A percentile compares a stretch with the other conserved stretches of the same genome.
Conservation (phyloP, 2,797 vertebrate species). For the Crocidura indochinensis region DNA sequence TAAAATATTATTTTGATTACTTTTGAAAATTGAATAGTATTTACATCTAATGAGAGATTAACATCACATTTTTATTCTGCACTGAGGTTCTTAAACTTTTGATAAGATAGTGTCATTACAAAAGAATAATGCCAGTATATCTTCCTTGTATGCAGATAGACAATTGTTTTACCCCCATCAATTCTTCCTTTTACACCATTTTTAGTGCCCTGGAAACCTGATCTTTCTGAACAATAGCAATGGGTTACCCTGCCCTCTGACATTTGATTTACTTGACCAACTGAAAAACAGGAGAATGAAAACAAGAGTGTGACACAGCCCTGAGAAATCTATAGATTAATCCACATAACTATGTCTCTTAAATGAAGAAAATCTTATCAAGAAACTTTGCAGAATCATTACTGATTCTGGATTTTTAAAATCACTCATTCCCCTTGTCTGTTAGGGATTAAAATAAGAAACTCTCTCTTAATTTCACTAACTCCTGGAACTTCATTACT, state of each 20-base stretch:
- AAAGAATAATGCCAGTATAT: not conserved
- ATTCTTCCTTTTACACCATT: not conserved
- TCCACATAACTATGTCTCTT: not conserved
- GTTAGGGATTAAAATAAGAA: not conserved
- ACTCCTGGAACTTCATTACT: constrained; percentile 47
- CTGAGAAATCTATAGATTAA: not conserved
- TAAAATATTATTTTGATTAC: not conserved
- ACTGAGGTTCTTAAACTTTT: constrained; percentile 27
- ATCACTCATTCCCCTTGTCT: not conserved
- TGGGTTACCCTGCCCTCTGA: not conserved
- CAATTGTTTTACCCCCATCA: not conserved
- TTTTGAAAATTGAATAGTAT: constrained; percentile 8
- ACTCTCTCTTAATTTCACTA: constrained; percentile 8
- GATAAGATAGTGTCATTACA: not conserved
- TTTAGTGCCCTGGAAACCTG: not conserved
- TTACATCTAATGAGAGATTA: not conserved
- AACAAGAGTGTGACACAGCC: not conserved
- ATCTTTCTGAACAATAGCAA: not conserved
- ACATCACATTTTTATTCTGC: not conserved
- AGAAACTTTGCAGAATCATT: not conserved
- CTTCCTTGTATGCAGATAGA: not conserved
- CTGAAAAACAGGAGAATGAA: not conserved
- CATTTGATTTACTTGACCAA: constrained; percentile 21
- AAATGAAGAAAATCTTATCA: not conserved
- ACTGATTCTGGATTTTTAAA: not conserved